A percentile compares a stretch with the other conserved stretches of the same genome.
phyloP scores from a whole-genome alignment of 2,797 vertebrate species.

The Siniperca scherzeri region DNA sequence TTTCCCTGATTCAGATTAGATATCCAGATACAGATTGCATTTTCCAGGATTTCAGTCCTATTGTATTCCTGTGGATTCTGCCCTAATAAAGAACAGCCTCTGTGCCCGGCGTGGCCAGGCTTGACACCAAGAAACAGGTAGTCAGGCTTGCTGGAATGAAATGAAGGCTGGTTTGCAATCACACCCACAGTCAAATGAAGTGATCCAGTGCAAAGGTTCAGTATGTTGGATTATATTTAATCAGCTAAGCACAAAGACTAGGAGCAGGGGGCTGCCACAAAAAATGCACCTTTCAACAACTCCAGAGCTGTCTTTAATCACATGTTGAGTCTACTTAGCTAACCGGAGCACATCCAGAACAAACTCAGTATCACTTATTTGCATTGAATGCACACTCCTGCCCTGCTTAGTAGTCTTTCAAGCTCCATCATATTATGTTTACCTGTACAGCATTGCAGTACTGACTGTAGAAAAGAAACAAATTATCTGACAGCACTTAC shows the following conservation, averaged over 20 bases:
- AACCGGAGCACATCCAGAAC: too few relatives aligned
- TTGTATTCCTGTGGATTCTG: slow-evolving; percentile 38
- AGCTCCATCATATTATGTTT: not conserved
- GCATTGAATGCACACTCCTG: not conserved
- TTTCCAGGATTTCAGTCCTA: not conserved
- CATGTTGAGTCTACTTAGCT: not conserved
- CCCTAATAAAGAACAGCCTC: slow-evolving; percentile 1
- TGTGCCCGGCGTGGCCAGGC: not conserved
- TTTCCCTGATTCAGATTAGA: not conserved
- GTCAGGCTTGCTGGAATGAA: slow-evolving; percentile 3
- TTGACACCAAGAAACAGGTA: slow-evolving; percentile 9
- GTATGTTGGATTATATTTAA: not conserved
- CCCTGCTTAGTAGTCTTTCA: not conserved
- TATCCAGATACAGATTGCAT: not conserved
- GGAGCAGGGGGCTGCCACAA: too few relatives aligned
- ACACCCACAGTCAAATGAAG: not conserved
- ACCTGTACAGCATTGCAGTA: not conserved
- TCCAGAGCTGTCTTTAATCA: not conserved
- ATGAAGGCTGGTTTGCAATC: not conserved
- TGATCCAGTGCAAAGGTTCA: not conserved
- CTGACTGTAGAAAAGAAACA: not conserved
- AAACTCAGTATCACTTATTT: not conserved
- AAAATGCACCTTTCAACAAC: not conserved
- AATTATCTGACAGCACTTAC: not conserved
- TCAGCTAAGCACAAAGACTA: not conserved